Percentiles rank a stretch among this genome's conserved stretches.
phyloP scores from a whole-genome alignment of 1,140 invertebrate species.

The Euura lappo region DNA sequence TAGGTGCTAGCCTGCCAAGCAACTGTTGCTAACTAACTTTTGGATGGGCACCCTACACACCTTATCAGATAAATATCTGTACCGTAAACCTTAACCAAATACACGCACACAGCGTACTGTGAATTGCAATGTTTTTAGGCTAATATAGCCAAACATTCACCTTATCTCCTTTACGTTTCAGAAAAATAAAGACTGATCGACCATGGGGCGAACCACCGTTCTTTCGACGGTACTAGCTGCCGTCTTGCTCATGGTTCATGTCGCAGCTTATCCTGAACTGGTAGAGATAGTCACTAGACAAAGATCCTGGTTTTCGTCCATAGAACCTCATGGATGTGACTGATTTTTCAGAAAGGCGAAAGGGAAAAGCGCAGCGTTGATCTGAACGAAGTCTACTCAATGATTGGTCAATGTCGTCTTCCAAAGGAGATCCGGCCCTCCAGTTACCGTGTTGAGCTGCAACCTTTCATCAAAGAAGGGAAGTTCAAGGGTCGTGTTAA shows the following conservation, averaged over 20 bases:
- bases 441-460: slow-evolving; percentile 67
- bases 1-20: neutral
- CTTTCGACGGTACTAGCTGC: neutral
- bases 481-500: slow-evolving; percentile 67
- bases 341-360: neutral
- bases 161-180: neutral
- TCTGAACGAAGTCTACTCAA: slow-evolving; percentile 42
- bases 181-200: neutral
- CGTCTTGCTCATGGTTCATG: neutral
- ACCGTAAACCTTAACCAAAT: too few relatives aligned
- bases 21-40: neutral
- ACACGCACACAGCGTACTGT: too few relatives aligned
- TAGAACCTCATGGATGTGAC: neutral
- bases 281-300: neutral
- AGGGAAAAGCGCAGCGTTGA: slow-evolving; percentile 40
- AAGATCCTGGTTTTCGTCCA: neutral
- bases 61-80: neutral
- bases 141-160: neutral
- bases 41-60: neutral
- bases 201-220: slow-evolving; percentile 6
- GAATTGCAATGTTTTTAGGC: too few relatives aligned
- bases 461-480: slow-evolving; percentile 65
- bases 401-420: slow-evolving; percentile 45
- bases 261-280: neutral
- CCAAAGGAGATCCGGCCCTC: slow-evolving; percentile 65